phyloP scores from a whole-genome alignment of 2,797 vertebrate species.

The Crocodylus rhombifer region DNA sequence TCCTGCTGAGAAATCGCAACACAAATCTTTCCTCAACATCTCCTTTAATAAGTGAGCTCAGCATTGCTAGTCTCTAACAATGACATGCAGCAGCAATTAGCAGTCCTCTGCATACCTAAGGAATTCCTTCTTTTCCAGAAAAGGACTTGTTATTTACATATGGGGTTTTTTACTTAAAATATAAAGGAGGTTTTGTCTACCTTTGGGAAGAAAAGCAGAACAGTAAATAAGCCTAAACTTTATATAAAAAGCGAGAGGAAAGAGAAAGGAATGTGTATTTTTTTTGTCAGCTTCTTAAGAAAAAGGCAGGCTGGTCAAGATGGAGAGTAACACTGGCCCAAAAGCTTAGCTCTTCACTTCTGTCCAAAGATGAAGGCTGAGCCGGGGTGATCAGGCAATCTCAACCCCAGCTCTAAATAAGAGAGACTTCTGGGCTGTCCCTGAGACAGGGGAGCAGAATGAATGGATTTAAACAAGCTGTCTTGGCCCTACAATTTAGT shows the following conservation, averaged over 20 bases:
- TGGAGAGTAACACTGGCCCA: not conserved
- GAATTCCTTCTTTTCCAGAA: slow-evolving; percentile 18
- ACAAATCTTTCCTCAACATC: not conserved
- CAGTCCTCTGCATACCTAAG: not conserved
- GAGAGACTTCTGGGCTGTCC: not conserved
- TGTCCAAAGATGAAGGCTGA: not conserved
- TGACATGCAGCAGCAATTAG: not conserved
- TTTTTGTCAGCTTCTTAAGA: not conserved
- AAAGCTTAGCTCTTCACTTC: slow-evolving; percentile 6
- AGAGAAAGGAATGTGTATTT: not conserved
- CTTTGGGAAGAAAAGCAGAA: not conserved
- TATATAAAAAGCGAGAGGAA: not conserved
- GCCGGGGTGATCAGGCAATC: not conserved
- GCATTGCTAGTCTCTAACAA: not conserved
- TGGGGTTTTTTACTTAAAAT: not conserved
- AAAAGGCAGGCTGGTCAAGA: not conserved
- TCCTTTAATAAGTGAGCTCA: not conserved
- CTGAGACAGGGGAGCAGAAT: slow-evolving; percentile 1
- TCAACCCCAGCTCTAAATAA: slow-evolving; percentile 18
- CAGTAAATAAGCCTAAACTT: not conserved
- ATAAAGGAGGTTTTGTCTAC: not conserved
- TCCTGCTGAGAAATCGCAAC: slow-evolving; percentile 41
- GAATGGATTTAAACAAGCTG: not conserved
- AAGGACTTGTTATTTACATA: not conserved
- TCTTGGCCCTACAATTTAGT: slow-evolving; percentile 1